Evolutionary conservation across 2,888 invertebrate genomes (phyloP).

Genomic region (Vanessa cardui): DNA sequence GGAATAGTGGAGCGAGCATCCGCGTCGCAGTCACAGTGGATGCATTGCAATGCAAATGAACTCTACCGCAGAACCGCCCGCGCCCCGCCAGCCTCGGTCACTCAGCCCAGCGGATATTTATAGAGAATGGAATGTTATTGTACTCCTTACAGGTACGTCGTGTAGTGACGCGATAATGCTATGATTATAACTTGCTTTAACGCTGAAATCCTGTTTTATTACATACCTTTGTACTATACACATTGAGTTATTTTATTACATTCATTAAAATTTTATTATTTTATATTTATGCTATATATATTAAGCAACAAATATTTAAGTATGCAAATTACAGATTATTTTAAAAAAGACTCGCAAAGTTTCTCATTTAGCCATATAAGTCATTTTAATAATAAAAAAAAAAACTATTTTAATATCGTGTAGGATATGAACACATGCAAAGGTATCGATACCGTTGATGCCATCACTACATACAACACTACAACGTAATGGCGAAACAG

Average conservation of each 20-base stretch:
- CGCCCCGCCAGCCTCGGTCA: slow-evolving; percentile 49
- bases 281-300: too few species aligned
- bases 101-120: slow-evolving; percentile 66
- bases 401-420: not conserved
- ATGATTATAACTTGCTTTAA: not conserved
- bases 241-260: too few species aligned
- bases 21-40: slow-evolving; percentile 38
- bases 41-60: slow-evolving; percentile 72
- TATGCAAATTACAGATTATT: too few species aligned
- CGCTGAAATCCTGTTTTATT: too few species aligned
- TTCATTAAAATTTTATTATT: too few species aligned
- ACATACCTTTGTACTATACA: too few species aligned
- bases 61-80: slow-evolving; percentile 54
- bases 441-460: slow-evolving; percentile 22
- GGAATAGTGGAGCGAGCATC: not conserved
- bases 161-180: slow-evolving; percentile 15
- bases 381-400: not conserved
- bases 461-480: slow-evolving; percentile 22
- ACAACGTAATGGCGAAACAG: slow-evolving; percentile 48
- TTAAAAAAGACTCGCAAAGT: too few species aligned
- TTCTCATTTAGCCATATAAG: too few species aligned
- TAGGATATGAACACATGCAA: not conserved
- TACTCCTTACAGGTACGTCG: slow-evolving; percentile 52
- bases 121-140: slow-evolving; percentile 73
- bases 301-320: too few species aligned